Percentiles rank a stretch among this genome's conserved stretches.
These are phyloP conservation scores for Cuniculus paca DNA, from an alignment of 2,797 vertebrate genomes.

Conservation along the genomic window DNA sequence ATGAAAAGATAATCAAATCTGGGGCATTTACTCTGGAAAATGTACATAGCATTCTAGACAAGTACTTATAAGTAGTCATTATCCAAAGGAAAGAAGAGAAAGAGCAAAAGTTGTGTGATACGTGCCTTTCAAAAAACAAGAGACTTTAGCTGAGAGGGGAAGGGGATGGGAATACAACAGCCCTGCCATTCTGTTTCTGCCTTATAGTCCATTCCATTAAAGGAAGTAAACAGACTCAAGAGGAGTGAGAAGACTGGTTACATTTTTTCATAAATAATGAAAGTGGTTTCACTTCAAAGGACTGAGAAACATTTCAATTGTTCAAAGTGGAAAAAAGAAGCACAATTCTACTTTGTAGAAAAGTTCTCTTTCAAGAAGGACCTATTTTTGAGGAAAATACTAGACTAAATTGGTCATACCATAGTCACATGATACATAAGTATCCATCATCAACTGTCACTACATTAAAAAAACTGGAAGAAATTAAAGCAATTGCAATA, in stretches of 20 bases:
- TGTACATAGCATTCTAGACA: not conserved
- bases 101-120: not conserved
- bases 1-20: slow-evolving; percentile 54
- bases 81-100: slow-evolving; percentile 30
- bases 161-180: not conserved
- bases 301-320: not conserved
- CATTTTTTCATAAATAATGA: slow-evolving; percentile 10
- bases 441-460: not conserved
- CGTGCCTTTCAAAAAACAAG: slow-evolving; percentile 13
- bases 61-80: slow-evolving; percentile 55
- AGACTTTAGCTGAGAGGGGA: not conserved
- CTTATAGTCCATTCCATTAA: not conserved
- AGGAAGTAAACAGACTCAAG: not conserved
- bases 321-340: not conserved
- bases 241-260: not conserved
- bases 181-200: not conserved
- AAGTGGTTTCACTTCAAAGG: not conserved
- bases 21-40: slow-evolving; percentile 33
- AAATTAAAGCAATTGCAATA: slow-evolving; percentile 50
- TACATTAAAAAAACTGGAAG: not conserved
- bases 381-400: not conserved
- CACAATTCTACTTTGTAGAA: not conserved
- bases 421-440: not conserved
- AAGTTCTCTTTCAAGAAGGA: not conserved
- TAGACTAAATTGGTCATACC: slow-evolving; percentile 6